A percentile compares a stretch with the other conserved stretches of the same genome.
Conservation (phyloP, 1,140 invertebrate genomes). For the Drosophila melanogaster region Release_6_plus_ISO1_MT NT_037436.4:19430501-19431000, state of each 20-base stretch:
- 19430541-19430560: not conserved
- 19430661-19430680: conserved; percentile 2
- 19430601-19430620: conserved; percentile 12
- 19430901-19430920: conserved; percentile 51
- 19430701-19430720: conserved; percentile 56
- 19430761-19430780: conserved; percentile 48
- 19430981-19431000: conserved; percentile 31
- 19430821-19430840: conserved; percentile 40
- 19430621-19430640: conserved; percentile 13
- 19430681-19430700: conserved; percentile 16
- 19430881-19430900: not conserved
- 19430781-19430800: conserved; percentile 71
- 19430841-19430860: conserved; percentile 18
- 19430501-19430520: too few species aligned
- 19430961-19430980: conserved; percentile 76
- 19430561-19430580: conserved; percentile 9
- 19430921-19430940: conserved; percentile 31
- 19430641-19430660: conserved; percentile 18
- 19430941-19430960: conserved; percentile 41
- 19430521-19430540: too few species aligned
- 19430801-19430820: conserved; percentile 77
- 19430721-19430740: conserved; percentile 43
- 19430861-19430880: conserved; percentile 11
- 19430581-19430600: not conserved
- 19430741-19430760: conserved; percentile 37